A percentile compares a stretch with the other conserved stretches of the same genome.
phyloP scores from a whole-genome alignment of 2,113 vertebrate genomes.

The Podilymbus podiceps region DNA sequence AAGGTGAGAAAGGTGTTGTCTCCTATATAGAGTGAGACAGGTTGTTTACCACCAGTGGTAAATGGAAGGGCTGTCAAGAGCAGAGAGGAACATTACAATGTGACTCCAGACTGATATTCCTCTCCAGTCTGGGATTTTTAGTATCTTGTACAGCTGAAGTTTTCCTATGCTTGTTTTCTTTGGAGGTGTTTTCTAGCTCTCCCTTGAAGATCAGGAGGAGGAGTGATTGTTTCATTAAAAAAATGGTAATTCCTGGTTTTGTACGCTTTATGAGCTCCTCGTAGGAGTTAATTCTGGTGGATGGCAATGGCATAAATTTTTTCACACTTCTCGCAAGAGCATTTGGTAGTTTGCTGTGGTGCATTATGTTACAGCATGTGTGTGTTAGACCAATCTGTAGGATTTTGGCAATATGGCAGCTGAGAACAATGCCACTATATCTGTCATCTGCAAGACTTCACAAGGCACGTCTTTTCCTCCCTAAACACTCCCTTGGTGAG shows the following conservation, averaged over 20 bases:
- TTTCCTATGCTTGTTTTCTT: not conserved
- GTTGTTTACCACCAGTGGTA: not conserved
- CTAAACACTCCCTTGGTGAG: not conserved
- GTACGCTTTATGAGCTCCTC: not conserved
- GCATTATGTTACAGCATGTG: accelerated
- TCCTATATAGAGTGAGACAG: not conserved
- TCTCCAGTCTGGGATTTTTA: not conserved
- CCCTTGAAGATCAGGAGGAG: not conserved
- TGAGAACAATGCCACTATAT: not conserved
- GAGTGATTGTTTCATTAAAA: not conserved
- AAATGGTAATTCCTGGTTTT: not conserved
- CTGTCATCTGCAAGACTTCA: not conserved
- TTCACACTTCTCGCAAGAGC: not conserved
- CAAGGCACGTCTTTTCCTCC: not conserved
- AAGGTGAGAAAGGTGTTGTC: not conserved
- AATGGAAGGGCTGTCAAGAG: not conserved
- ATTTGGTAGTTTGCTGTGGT: not conserved
- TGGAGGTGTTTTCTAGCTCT: not conserved
- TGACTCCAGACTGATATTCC: not conserved
- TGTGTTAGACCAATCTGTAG: not conserved
- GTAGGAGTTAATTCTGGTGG: not conserved
- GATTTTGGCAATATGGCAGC: not conserved
- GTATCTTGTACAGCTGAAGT: not conserved
- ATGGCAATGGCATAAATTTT: not conserved
- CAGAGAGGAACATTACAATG: not conserved